Evolutionary conservation across 1,140 invertebrate genomes (phyloP), one percentile per base, ranked within the genome.

Genomic region (Tribolium castaneum): DNA sequence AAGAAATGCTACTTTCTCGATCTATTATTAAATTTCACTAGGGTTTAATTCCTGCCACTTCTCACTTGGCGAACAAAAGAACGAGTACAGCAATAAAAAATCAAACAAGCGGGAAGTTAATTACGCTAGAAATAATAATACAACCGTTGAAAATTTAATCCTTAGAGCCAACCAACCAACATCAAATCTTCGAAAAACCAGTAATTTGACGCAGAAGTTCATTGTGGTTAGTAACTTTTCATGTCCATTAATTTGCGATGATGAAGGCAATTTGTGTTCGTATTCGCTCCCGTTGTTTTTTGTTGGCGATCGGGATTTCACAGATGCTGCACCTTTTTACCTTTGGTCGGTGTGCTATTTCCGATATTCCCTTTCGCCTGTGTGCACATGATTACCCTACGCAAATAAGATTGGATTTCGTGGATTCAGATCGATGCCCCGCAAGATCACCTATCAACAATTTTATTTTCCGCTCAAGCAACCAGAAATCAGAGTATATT

Each of bases 381-480:
- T 56, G 71, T 73, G 71, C 71, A 73, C 71, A 73, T 73, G 71
- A 73, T 73, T 73, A 62, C 74, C 74, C 54, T 62, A 76, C 54
- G 56, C 54, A 76, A 76, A 76, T 76, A 76, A 76, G 52, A 39
- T 76, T 76, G 74, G 54, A 76, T 76, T 76, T 76, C 52, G 74
- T 76, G 74, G 74, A 62, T 76, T 76, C 56, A 76, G 74, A 76
- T 76, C 74, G 74, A 76, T 76, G 74, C 74, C 49, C 59, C 54
- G 19, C 74, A 76, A 76, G 74, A 76, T 76, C 74, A 76, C 54
- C 74, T 62, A 76, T 76, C 74, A 76, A 76, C 74, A 66, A 76
- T 76, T 76, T 76, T 76, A 76, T 76, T 76, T 76, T 76, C 74
- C 35, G 74, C 74, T 76, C 74, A 76, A 56, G 54, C 74, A 66